Percentiles rank a stretch among this genome's conserved stretches.
Evolutionary conservation across 2,797 vertebrate species (phyloP).

Genomic region (Psittacula derbiana): DNA sequence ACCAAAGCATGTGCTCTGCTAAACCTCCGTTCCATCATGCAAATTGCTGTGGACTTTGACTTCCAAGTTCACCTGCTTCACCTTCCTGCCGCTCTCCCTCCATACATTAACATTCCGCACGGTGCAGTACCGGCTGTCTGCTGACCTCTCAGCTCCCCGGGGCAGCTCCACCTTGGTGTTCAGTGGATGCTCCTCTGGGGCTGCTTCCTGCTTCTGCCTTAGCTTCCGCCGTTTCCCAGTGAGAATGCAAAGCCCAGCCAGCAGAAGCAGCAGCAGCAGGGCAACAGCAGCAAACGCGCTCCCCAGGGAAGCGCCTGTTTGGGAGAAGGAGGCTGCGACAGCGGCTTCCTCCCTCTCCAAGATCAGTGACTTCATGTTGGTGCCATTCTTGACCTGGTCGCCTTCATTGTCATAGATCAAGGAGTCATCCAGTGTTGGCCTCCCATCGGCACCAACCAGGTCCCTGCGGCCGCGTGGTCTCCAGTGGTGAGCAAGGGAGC

Average conservation of each 20-base stretch:
- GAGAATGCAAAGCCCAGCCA: constrained; percentile 83
- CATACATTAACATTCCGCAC: constrained; percentile 86
- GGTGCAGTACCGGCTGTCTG: constrained; percentile 83
- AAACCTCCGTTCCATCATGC: constrained; percentile 93
- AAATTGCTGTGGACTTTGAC: constrained; percentile 93
- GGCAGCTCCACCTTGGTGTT: constrained; percentile 91
- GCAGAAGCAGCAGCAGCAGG: constrained; percentile 81
- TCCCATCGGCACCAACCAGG: constrained; percentile 78
- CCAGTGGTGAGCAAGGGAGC: constrained; percentile 79
- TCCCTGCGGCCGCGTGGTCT: constrained; percentile 78
- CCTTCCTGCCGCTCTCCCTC: constrained; percentile 78
- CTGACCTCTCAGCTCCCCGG: constrained; percentile 80
- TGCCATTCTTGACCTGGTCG: constrained; percentile 94
- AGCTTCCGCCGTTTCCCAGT: constrained; percentile 79
- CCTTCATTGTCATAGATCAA: constrained; percentile 97
- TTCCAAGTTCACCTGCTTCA: constrained; percentile 90
- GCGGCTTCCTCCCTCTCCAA: constrained; percentile 82
- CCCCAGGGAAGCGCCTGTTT: constrained; percentile 84
- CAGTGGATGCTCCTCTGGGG: constrained; percentile 84
- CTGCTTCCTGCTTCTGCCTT: constrained; percentile 70
- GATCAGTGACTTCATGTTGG: constrained; percentile 93
- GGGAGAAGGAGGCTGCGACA: constrained; percentile 82
- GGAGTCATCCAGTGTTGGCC: constrained; percentile 86
- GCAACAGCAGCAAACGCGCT: constrained; percentile 83
- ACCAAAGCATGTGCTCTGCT: constrained; percentile 29